Base-by-base conservation (phyloP, 1,140 invertebrate species). In the Euglossa dilemma region DNA sequence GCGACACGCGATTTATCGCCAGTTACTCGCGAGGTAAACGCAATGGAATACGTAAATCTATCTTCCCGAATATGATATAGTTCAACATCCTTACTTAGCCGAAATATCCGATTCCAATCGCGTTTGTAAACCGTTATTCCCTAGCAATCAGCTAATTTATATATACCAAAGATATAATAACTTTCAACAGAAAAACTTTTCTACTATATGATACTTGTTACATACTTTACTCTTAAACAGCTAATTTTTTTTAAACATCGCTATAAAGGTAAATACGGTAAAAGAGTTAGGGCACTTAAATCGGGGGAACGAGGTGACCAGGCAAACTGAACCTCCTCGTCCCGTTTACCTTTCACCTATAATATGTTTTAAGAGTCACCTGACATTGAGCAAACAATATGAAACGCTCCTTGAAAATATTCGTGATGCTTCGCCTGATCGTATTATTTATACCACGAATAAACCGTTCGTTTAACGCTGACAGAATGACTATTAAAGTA, bases 261-360 rank as follows among this genome's bases (percentile, higher is more conserved):
- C 7, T 36, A 16, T 64, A 36, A 59, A 11, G 9, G 11, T 59
- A n/a, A n/a, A n/a, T n/a, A 12, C 57, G 12, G 25, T 25, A 25
- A 59, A 59, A 59, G 4, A 59, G 11, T 59, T 59, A 25, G n/a
- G 12, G n/a, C 9, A 63, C 5, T 28, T 63, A 16, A 16, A 43
- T 7, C 36, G 20, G 8, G 20, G 36, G 63, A 66, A 66, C 63
- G 63, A 66, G 63, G 36, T 66, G 18, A 20, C 11, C 45, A 25
- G 14, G 23, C 23, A 47, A 56, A 18, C 45, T 16, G 23, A 25
- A 69, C 14, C 67, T 25, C 45, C 20, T 67, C 20, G 64, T 67
- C n/a, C n/a, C n/a, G 16, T 69, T 69, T 69, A 50, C 43, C 67
- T 69, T 69, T 69, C 67, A 69, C 67, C 45, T 47, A 69, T 18